Percentiles rank a stretch among this genome's conserved stretches.
Evolutionary conservation across 2,888 invertebrate genomes (phyloP).

Genomic region (Callinectes sapidus): DNA sequence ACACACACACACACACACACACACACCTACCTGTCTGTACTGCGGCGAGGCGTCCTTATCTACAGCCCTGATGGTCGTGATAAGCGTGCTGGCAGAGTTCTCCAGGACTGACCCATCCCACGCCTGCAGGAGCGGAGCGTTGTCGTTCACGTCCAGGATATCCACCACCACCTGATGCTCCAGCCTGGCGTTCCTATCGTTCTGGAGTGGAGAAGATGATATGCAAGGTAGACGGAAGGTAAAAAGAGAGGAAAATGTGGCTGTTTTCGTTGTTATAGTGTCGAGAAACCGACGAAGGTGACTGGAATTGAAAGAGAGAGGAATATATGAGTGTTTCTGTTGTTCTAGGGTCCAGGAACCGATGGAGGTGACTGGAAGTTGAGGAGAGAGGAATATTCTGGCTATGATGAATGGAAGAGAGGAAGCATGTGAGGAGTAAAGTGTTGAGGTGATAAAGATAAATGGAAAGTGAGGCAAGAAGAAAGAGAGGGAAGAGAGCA

Average conservation of each 20-base stretch:
- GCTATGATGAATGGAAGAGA: not conserved
- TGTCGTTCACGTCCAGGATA: slow-evolving; percentile 63
- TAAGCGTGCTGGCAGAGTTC: slow-evolving; percentile 89
- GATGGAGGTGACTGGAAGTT: not conserved
- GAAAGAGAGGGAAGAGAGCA: not conserved
- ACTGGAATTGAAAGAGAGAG: not conserved
- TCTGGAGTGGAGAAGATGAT: slow-evolving; percentile 24
- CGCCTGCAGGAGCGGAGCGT: slow-evolving; percentile 86
- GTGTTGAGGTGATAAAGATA: no score
- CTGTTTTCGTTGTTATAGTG: no score
- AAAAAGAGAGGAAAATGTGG: not conserved
- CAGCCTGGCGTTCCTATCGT: slow-evolving; percentile 53
- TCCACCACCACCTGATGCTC: slow-evolving; percentile 53
- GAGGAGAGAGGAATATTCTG: no score
- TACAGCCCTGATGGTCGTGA: slow-evolving; percentile 91
- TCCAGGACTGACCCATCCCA: slow-evolving; percentile 89
- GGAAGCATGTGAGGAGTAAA: no score
- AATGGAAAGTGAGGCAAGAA: not conserved
- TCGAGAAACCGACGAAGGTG: no score
- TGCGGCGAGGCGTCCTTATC: slow-evolving; percentile 85
- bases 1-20: not conserved
- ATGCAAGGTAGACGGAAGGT: not conserved
- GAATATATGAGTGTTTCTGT: no score
- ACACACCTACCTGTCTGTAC: slow-evolving; percentile 30
- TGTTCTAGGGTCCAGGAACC: no score